Evolutionary conservation across 2,888 invertebrate species (phyloP).

Genomic region (Cynaeus angustus): DNA sequence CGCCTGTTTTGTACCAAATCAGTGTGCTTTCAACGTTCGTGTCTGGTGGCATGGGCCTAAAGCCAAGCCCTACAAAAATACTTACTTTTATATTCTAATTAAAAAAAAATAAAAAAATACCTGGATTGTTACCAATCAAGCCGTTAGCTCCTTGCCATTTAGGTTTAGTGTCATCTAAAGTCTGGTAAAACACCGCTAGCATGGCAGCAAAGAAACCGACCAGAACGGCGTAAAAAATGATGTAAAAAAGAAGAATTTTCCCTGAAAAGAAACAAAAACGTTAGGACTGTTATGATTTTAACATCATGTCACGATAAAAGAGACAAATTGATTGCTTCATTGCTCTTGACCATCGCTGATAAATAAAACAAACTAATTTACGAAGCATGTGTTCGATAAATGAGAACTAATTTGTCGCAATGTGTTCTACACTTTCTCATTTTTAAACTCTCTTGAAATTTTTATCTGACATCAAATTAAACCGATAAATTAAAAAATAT

Average conservation of each 20-base stretch:
- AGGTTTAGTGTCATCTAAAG: constrained; percentile 87
- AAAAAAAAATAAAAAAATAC: constrained; percentile 69
- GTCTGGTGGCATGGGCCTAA: constrained; percentile 96
- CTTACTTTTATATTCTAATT: background rate
- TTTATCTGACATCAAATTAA: too few species aligned
- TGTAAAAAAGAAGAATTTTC: constrained; percentile 96
- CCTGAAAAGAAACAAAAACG: constrained; percentile 79
- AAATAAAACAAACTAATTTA: too few species aligned
- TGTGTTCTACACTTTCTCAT: too few species aligned
- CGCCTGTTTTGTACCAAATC: constrained; percentile 92
- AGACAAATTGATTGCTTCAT: too few species aligned
- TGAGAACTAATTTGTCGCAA: too few species aligned
- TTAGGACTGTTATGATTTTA: background rate
- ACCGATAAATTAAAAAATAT: too few species aligned
- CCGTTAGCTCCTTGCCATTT: constrained; percentile 93
- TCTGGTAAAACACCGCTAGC: constrained; percentile 96
- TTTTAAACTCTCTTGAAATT: too few species aligned
- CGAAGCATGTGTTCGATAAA: too few species aligned
- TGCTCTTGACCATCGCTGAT: too few species aligned
- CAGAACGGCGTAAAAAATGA: constrained; percentile 94
- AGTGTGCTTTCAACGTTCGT: constrained; percentile 96
- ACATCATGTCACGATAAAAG: background rate
- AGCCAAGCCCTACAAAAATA: constrained; percentile 86
- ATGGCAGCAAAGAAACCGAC: constrained; percentile 96
- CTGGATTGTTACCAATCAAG: constrained; percentile 95